Percentiles rank a stretch among this genome's conserved stretches.
phyloP scores from a whole-genome alignment of 2,797 vertebrate species.

The Craterocephalus amniculus region DNA sequence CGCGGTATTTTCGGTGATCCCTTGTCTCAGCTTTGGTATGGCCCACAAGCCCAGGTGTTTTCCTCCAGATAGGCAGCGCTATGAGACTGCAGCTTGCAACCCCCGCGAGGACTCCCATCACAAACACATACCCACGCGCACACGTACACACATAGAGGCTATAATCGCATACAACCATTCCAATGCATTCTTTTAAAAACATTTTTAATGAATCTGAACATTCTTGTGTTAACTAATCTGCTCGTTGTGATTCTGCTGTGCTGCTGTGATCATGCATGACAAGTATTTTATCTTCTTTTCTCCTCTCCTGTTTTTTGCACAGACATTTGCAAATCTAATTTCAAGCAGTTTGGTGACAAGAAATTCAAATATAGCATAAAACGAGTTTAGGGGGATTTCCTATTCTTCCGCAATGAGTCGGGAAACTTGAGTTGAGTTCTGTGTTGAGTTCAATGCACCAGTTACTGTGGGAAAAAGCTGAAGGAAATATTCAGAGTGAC shows the following conservation, averaged over 20 bases:
- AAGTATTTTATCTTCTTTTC: background rate
- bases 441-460: no score
- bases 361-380: background rate
- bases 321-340: background rate
- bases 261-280: conserved; percentile 13
- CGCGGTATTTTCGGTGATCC: conserved; percentile 50
- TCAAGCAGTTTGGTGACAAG: background rate
- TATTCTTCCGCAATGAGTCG: no score
- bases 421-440: no score
- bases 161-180: conserved; percentile 20
- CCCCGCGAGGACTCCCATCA: conserved; percentile 47
- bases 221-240: conserved; percentile 8
- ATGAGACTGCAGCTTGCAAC: conserved; percentile 71
- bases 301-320: background rate
- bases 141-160: background rate
- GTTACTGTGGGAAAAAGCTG: no score
- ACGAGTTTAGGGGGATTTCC: no score
- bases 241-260: conserved; percentile 7
- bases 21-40: conserved; percentile 32
- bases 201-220: conserved; percentile 11
- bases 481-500: no score
- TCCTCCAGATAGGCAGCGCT: conserved; percentile 49
- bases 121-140: background rate
- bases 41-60: conserved; percentile 55
- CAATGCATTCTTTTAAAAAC: background rate